phyloP scores from a whole-genome alignment of 2,888 invertebrate genomes.

The Metallyticus violacea region DNA sequence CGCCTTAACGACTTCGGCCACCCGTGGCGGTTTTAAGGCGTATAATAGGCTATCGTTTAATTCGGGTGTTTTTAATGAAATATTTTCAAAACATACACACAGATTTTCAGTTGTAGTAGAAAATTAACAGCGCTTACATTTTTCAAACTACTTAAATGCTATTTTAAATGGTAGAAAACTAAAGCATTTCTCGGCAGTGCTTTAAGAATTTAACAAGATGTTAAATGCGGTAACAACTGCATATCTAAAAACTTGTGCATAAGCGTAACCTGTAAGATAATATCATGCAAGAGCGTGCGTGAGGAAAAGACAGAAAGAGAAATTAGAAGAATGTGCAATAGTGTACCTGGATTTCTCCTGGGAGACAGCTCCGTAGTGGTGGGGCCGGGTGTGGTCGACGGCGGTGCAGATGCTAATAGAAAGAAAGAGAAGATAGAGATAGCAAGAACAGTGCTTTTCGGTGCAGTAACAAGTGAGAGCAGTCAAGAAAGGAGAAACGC shows the following conservation, averaged over 20 bases:
- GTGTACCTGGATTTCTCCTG: constrained; percentile 36
- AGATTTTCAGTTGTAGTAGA: no score
- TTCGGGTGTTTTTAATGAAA: no score
- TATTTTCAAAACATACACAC: no score
- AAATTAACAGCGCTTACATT: no score
- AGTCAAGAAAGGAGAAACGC: background rate
- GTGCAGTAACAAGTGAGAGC: background rate
- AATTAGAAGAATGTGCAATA: background rate
- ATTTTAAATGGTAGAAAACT: no score
- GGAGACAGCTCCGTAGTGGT: constrained; percentile 62
- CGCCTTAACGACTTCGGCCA: no score
- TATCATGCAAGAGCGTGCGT: background rate
- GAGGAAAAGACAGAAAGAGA: background rate
- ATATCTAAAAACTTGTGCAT: background rate
- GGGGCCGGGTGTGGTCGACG: constrained; percentile 75
- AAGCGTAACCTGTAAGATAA: background rate
- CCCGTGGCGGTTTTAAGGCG: no score
- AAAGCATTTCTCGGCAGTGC: no score
- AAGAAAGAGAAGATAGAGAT: background rate
- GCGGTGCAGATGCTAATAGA: constrained; percentile 69
- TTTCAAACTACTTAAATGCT: no score
- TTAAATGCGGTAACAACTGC: no score
- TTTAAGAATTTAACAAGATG: no score
- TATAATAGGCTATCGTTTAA: no score
- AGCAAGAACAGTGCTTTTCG: background rate